phyloP scores from a whole-genome alignment of 2,888 invertebrate genomes.

The Euplexia lucipara region DNA sequence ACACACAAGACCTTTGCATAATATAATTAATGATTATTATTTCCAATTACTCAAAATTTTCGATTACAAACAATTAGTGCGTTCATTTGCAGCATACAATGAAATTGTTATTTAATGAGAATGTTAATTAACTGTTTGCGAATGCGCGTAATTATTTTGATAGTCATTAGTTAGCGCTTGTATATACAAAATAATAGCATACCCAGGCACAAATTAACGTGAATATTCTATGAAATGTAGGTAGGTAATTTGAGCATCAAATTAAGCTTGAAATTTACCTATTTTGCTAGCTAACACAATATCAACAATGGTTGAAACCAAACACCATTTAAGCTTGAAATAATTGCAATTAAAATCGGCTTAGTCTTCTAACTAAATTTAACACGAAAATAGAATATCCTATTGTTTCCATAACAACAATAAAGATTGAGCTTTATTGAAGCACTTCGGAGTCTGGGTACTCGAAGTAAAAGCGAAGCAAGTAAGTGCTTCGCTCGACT shows the following conservation, averaged over 20 bases:
- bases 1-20: not conserved
- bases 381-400: slow-evolving; percentile 28
- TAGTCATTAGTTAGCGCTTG: slow-evolving; percentile 21
- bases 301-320: slow-evolving; percentile 15
- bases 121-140: slow-evolving; percentile 38
- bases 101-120: slow-evolving; percentile 25
- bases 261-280: slow-evolving; percentile 1
- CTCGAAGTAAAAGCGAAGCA: slow-evolving; percentile 31
- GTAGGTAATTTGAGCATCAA: slow-evolving; percentile 21
- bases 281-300: not conserved
- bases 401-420: slow-evolving; percentile 56
- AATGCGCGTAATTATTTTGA: slow-evolving; percentile 21
- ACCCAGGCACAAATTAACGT: slow-evolving; percentile 3
- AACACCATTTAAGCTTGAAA: slow-evolving; percentile 19
- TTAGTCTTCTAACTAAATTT: slow-evolving; percentile 23
- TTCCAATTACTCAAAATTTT: slow-evolving; percentile 12
- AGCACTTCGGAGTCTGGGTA: slow-evolving; percentile 35
- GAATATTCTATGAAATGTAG: slow-evolving; percentile 4
- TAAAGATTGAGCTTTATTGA: slow-evolving; percentile 40
- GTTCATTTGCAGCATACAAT: slow-evolving; percentile 15
- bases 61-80: slow-evolving; percentile 17
- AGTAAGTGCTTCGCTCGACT: slow-evolving; percentile 44
- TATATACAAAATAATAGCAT: slow-evolving; percentile 11
- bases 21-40: not conserved
- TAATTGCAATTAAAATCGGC: slow-evolving; percentile 54